Evolutionary conservation across 1,140 invertebrate genomes (phyloP), one percentile per base, ranked within the genome.

Genomic region (Leucophenga varia): DNA sequence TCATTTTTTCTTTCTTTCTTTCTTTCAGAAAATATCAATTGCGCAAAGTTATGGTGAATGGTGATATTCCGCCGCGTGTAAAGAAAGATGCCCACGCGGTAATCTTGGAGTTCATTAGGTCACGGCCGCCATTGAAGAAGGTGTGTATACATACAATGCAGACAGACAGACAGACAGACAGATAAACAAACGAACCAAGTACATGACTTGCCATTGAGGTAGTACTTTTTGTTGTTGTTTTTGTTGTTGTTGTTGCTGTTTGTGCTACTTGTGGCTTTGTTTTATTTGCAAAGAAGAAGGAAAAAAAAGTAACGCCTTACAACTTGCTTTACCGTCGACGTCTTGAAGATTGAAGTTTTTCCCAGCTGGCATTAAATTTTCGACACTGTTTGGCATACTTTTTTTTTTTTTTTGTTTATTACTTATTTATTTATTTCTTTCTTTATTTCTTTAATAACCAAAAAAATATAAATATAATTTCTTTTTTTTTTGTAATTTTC

Each of bases 51-150:
- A 85, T 85, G 84, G 81, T 91, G 1, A 88, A 93, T 74, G 89
- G 89, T 25, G 84, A 86, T 74, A 86, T 93, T 69, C 90, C 90
- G 35, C 86, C 82, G 17, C 80, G 88, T 72, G 85, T 93, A 18
- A 93, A 91, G 72, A 95, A 95, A 79, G 93, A 97, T 79, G 93
- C 94, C 7, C 93, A 95, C 72, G 90, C 89, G 34, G 84, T 96
- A 70, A 97, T 98, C 70, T 82, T 97, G 54, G 93, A 98, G 73
- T 97, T 97, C 78, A 97, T 98, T 65, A 82, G 94, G 69, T 95
- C 93, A 60, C 82, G 94, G 71, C 95, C 95, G 20, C 92, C 93
- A 49, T 82, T 98, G 12, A 90, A 87, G 79, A 95, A 94, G 82
- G 94, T 93, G 78, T 78, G 80, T 76, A 46, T 38, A n/a, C 17